Evolutionary conservation across 2,113 vertebrate genomes (phyloP).

Genomic region (Amphilophus citrinellus): DNA sequence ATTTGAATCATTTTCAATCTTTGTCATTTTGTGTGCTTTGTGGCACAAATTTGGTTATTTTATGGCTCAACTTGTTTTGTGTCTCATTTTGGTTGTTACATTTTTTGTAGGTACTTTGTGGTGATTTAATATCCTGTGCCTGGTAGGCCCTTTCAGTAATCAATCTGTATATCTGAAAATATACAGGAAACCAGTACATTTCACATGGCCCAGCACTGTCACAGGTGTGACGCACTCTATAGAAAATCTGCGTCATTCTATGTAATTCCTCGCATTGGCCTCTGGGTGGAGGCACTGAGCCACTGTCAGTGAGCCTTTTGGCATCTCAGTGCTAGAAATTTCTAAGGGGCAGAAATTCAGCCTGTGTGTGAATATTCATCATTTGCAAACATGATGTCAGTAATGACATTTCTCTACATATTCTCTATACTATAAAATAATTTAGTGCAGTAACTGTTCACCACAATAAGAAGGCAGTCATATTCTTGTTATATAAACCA

Average conservation of each 20-base stretch:
- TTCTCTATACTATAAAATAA: not conserved
- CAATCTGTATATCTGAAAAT: not conserved
- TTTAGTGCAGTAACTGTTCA: not conserved
- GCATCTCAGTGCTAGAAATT: slow-evolving; percentile 42
- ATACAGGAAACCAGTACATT: not conserved
- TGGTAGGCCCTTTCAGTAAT: not conserved
- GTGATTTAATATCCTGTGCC: not conserved
- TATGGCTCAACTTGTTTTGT: not conserved
- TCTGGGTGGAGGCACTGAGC: slow-evolving; percentile 48
- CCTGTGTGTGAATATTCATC: not conserved
- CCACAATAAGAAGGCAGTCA: not conserved
- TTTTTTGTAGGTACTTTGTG: not conserved
- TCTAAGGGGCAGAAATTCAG: slow-evolving; percentile 13
- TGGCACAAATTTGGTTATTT: too few species aligned
- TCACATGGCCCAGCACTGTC: not conserved
- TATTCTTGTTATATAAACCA: not conserved
- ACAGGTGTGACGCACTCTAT: not conserved
- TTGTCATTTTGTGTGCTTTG: not conserved
- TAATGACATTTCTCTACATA: not conserved
- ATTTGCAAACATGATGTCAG: not conserved
- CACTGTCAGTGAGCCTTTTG: not conserved
- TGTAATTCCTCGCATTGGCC: slow-evolving; percentile 29
- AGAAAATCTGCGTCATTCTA: not conserved
- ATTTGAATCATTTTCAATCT: not conserved
- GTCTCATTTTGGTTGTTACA: not conserved